Evolutionary conservation across 2,888 invertebrate species (phyloP).

Genomic region (Parascotia fuliginaria): DNA sequence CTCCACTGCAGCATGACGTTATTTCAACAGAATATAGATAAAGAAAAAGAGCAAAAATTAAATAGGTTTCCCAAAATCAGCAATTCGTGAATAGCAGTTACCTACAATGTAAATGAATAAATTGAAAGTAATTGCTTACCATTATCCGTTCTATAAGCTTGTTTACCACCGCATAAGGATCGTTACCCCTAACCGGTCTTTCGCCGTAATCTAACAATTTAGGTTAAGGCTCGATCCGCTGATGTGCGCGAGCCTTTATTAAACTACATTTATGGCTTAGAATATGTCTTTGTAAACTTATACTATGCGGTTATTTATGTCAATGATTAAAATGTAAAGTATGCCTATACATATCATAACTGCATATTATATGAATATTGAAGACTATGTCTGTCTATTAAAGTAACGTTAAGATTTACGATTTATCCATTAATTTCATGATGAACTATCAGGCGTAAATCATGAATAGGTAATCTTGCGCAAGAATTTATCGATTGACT

Average conservation of each 20-base stretch:
- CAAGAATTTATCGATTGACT: too few relatives aligned
- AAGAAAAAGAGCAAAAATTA: too few relatives aligned
- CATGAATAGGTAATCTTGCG: not conserved
- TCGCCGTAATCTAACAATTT: not conserved
- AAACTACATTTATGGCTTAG: constrained; percentile 40
- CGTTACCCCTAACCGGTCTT: too few relatives aligned
- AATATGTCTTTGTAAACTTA: constrained; percentile 38
- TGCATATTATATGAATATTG: constrained; percentile 3
- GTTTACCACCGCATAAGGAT: too few relatives aligned
- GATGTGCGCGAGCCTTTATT: constrained; percentile 11
- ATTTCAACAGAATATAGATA: too few relatives aligned
- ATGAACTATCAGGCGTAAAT: not conserved
- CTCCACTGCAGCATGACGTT: too few relatives aligned
- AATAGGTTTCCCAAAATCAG: too few relatives aligned
- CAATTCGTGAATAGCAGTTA: too few relatives aligned
- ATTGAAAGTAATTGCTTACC: too few relatives aligned
- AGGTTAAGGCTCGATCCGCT: not conserved
- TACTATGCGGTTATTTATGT: constrained; percentile 23
- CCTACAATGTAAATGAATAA: too few relatives aligned
- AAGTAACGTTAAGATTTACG: not conserved
- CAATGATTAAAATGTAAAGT: constrained; percentile 31
- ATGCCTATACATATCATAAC: constrained; percentile 20
- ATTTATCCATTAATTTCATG: not conserved
- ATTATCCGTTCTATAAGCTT: too few relatives aligned
- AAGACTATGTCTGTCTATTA: constrained; percentile 2